Evolutionary conservation across 2,888 invertebrate species (phyloP).

Genomic region (Dryomyza anilis): DNA sequence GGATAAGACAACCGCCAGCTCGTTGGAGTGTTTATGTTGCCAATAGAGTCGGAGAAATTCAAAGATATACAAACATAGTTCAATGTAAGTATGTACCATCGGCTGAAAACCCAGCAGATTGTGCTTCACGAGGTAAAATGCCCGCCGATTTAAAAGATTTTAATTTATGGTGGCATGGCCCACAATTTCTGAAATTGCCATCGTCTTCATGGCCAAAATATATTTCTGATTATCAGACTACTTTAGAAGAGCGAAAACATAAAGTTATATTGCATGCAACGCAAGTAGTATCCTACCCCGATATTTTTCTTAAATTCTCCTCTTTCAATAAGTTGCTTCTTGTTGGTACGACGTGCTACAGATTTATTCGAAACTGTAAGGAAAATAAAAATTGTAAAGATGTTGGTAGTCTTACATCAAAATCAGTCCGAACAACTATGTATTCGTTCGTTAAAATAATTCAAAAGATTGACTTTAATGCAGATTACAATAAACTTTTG

Average conservation of each 20-base stretch:
- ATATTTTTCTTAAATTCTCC: not conserved
- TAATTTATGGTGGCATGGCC: constrained; percentile 7
- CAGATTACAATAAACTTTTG: not conserved
- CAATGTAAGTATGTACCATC: constrained; percentile 5
- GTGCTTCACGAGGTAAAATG: not conserved
- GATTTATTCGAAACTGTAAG: not conserved
- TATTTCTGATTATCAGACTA: not conserved
- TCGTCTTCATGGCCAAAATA: not conserved
- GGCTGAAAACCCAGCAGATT: not conserved
- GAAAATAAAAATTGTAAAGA: constrained; percentile 28
- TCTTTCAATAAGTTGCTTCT: not conserved
- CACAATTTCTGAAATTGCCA: not conserved
- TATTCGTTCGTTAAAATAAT: not conserved
- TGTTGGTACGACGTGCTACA: not conserved
- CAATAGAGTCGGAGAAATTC: constrained; percentile 14
- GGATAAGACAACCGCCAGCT: constrained; percentile 22
- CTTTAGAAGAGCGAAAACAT: not conserved
- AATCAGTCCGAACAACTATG: not conserved
- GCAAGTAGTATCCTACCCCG: not conserved
- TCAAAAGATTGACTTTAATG: constrained; percentile 19
- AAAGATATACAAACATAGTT: not conserved
- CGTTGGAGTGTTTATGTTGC: constrained; percentile 22
- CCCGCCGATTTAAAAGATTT: not conserved
- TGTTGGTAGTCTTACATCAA: constrained; percentile 26
- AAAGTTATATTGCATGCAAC: not conserved